Evolutionary conservation across 2,888 invertebrate genomes (phyloP).

Genomic region (Orthosia gothica): DNA sequence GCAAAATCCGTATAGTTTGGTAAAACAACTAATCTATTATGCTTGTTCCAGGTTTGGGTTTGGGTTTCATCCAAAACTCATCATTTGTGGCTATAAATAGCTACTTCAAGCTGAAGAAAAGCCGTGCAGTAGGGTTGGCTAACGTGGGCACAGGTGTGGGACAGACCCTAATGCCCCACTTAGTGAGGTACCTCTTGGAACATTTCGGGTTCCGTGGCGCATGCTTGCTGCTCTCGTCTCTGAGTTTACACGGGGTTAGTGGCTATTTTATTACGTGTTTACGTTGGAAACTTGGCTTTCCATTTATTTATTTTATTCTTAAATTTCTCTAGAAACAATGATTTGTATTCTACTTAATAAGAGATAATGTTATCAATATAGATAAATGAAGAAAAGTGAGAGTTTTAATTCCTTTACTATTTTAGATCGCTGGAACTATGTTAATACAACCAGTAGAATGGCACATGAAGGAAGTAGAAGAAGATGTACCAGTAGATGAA

Average conservation of each 20-base stretch:
- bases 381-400: not conserved
- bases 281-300: not conserved
- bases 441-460: constrained; percentile 92
- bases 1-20: constrained; percentile 38
- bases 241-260: constrained; percentile 93
- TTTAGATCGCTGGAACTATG: constrained; percentile 91
- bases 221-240: constrained; percentile 92
- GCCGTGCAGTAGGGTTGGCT: constrained; percentile 94
- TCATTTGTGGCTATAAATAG: constrained; percentile 94
- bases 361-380: no score
- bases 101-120: constrained; percentile 93
- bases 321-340: no score
- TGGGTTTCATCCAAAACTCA: constrained; percentile 94
- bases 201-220: constrained; percentile 93
- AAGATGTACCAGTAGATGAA: constrained; percentile 83
- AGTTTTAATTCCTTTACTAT: constrained; percentile 22
- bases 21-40: constrained; percentile 57
- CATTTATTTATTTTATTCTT: no score
- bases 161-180: constrained; percentile 94
- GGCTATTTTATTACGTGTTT: constrained; percentile 50
- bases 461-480: constrained; percentile 88
- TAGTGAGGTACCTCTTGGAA: constrained; percentile 93
- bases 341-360: no score
- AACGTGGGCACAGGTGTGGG: constrained; percentile 95
- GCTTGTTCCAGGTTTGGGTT: constrained; percentile 91